Evolutionary conservation across 2,888 invertebrate genomes (phyloP), one percentile per base, ranked within the genome.

Genomic region (Ennomos erosarius): DNA sequence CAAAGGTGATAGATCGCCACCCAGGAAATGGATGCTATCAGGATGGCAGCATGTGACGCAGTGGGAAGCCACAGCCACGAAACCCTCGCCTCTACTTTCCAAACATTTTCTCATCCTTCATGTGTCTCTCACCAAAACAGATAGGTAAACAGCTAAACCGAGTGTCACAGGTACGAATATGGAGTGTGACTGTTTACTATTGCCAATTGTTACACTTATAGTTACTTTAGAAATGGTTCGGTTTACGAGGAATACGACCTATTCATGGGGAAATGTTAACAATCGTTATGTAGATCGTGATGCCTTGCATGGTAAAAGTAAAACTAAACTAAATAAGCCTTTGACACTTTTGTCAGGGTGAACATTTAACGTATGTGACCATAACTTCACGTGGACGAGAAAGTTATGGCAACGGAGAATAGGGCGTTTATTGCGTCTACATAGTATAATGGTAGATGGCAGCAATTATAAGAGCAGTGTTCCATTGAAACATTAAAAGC

Each of bases 21-120:
- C 84, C 86, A 81, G 83, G 80, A 80, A 76, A 79, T 79, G 79
- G 84, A 81, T 82, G 77, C 82, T 85, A 86, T 84, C 84, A 68
- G 69, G 67, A 62, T 43, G 59, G 65, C 74, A 66, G 65, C 72
- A 64, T 67, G 70, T 69, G 68, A 72, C 82, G 68, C 85, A 64
- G 77, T 82, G 81, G 85, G 83, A 76, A 70, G 73, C 74, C 71
- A 65, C 64, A 64, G 63, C 69, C 75, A 59, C 50, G 45, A 45
- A 49, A 39, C 16, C 48, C 42, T 26, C 39, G 43, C 34, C 26
- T 34, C 16, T 26, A 34, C 40, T 35, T 36, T 33, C 34, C 36
- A 43, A 43, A 12, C 9, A 10, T 38, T 45, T 44, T 44, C 39
- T 48, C 52, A 45, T 60, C 44, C 45, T 59, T 55, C 59, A 59